Evolutionary conservation across 2,113 vertebrate genomes (phyloP).

Genomic region (Acrocephalus arundinaceus): DNA sequence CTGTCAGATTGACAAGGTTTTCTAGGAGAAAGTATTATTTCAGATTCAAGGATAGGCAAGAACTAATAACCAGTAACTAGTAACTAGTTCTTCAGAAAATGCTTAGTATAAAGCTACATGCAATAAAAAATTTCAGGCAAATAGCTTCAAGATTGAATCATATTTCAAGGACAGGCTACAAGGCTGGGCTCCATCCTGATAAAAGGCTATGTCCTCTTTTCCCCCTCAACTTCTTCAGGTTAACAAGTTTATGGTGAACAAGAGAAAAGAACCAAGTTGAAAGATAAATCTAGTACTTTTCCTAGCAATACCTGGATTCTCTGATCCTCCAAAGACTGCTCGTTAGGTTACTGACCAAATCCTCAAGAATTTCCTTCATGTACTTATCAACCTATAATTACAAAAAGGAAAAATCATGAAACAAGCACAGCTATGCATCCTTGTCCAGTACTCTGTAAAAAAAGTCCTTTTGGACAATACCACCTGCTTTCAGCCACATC

Average conservation of each 20-base stretch:
- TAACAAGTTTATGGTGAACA: neutral
- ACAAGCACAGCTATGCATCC: neutral
- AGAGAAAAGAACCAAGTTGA: neutral
- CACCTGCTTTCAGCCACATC: neutral
- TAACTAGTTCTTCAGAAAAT: neutral
- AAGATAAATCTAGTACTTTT: neutral
- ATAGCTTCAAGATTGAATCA: neutral
- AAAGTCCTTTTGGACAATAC: neutral
- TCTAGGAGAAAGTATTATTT: neutral
- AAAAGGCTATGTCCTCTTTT: neutral
- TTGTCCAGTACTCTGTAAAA: neutral
- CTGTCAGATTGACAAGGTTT: neutral
- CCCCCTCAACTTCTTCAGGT: neutral
- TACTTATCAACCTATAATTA: conserved; percentile 91
- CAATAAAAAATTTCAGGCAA: neutral
- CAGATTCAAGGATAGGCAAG: neutral
- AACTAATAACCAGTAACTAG: neutral
- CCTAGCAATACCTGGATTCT: conserved; percentile 88
- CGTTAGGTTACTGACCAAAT: conserved; percentile 92
- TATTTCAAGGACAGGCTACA: neutral
- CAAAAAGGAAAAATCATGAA: conserved; percentile 23
- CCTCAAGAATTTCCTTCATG: conserved; percentile 94
- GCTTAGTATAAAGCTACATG: neutral
- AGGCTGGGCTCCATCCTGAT: neutral
- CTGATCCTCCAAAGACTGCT: conserved; percentile 94